phyloP scores from a whole-genome alignment of 2,888 invertebrate species.

The Harpalus rufipes region DNA sequence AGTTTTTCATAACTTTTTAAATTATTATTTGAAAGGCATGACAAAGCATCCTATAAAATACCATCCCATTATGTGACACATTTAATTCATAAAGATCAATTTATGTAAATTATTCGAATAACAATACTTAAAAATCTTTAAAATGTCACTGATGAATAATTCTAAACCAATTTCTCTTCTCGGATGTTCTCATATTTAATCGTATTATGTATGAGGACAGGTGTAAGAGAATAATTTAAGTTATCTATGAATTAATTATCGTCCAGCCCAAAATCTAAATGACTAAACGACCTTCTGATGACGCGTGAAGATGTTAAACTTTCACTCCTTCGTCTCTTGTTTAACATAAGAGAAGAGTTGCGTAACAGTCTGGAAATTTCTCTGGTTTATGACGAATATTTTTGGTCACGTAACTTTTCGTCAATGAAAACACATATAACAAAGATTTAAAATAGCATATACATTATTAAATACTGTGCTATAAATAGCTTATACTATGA shows the following conservation, averaged over 20 bases:
- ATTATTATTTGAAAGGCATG: not conserved
- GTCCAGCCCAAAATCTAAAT: constrained; percentile 42
- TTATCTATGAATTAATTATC: constrained; percentile 55
- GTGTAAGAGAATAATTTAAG: constrained; percentile 37
- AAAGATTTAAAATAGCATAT: not conserved
- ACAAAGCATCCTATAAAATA: not conserved
- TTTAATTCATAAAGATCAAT: constrained; percentile 3
- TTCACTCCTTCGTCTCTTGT: constrained; percentile 59
- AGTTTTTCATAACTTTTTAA: no score
- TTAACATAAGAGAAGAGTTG: constrained; percentile 15
- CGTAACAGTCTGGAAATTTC: constrained; percentile 60
- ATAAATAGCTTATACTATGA: no score
- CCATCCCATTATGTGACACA: not conserved
- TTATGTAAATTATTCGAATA: constrained; percentile 13
- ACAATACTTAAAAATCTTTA: not conserved
- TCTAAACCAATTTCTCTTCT: constrained; percentile 1
- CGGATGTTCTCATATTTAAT: not conserved
- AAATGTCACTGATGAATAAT: constrained; percentile 22
- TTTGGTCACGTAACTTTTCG: constrained; percentile 3
- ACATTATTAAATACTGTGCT: no score
- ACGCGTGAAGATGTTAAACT: constrained; percentile 62
- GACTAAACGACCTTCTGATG: constrained; percentile 54
- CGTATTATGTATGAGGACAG: constrained; percentile 3
- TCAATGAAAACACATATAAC: not conserved
- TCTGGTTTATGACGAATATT: constrained; percentile 46